A percentile compares a stretch with the other conserved stretches of the same genome.
These are phyloP conservation scores for Ranitomeya variabilis DNA, from an alignment of 2,113 vertebrate genomes.

Conservation along the genomic window DNA sequence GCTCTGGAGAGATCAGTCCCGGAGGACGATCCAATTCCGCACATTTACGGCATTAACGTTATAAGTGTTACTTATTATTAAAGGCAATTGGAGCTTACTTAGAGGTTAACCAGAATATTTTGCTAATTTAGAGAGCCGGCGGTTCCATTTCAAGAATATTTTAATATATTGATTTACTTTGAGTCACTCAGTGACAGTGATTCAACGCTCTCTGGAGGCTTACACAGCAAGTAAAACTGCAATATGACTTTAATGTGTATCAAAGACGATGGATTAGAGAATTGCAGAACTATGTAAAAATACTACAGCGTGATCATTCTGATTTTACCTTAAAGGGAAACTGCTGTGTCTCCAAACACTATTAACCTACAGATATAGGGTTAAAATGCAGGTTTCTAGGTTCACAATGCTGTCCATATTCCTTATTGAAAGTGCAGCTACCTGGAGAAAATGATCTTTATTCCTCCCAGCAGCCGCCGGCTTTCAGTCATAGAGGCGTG, in stretches of 20 bases:
- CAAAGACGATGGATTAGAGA: neutral
- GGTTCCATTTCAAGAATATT: slow-evolving; percentile 10
- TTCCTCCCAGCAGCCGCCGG: too few relatives aligned
- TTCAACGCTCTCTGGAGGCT: slow-evolving; percentile 1
- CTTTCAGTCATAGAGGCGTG: too few relatives aligned
- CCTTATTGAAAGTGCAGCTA: too few relatives aligned
- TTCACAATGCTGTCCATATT: too few relatives aligned
- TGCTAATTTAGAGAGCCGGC: slow-evolving; percentile 56
- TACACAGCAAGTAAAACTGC: neutral
- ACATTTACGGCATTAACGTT: slow-evolving; percentile 22
- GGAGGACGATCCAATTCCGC: slow-evolving; percentile 29
- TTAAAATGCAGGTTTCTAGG: too few relatives aligned
- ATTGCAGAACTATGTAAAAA: neutral
- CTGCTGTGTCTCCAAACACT: too few relatives aligned
- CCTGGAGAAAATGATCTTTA: too few relatives aligned
- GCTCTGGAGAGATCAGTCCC: slow-evolving; percentile 40
- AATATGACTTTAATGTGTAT: neutral
- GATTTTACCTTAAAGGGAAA: neutral
- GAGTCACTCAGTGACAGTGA: slow-evolving; percentile 27
- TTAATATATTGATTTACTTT: slow-evolving; percentile 52
- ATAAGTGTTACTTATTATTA: slow-evolving; percentile 55
- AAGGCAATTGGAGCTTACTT: slow-evolving; percentile 57
- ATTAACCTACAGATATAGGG: too few relatives aligned
- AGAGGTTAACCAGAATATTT: slow-evolving; percentile 51
- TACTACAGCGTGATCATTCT: neutral